Evolutionary conservation across 1,140 invertebrate species (phyloP).

Genomic region (Dolichoris vasculosae): DNA sequence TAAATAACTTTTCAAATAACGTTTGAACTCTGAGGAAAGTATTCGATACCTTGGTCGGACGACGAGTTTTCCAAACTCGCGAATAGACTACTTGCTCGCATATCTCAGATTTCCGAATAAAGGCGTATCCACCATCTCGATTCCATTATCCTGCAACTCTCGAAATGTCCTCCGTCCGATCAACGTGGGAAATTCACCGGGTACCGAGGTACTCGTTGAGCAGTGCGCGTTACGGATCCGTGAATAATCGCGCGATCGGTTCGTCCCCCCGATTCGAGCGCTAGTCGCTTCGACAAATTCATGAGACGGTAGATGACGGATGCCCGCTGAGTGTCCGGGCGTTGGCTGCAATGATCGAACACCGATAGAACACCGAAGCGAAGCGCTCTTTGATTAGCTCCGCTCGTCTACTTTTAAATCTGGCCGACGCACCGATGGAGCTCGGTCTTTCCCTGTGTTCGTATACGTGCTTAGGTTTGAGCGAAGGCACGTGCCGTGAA

Average conservation of each 20-base stretch:
- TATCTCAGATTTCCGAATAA: no score
- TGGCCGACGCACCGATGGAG: background rate
- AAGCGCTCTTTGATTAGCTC: constrained; percentile 59
- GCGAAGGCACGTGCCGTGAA: background rate
- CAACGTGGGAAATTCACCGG: constrained; percentile 69
- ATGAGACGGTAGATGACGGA: constrained; percentile 66
- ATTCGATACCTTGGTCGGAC: no score
- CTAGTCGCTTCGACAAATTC: constrained; percentile 66
- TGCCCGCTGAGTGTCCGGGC: constrained; percentile 59
- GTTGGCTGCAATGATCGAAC: constrained; percentile 59
- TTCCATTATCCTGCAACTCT: background rate
- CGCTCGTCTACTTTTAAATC: constrained; percentile 15
- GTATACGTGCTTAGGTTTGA: background rate
- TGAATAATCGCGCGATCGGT: constrained; percentile 67
- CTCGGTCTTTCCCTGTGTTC: no score
- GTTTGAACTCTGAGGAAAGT: no score
- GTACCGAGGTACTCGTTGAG: constrained; percentile 57
- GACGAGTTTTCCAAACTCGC: no score
- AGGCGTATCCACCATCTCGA: no score
- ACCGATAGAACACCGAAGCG: constrained; percentile 52
- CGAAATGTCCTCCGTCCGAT: background rate
- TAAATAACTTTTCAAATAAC: no score
- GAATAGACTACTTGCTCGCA: no score
- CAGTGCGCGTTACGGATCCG: constrained; percentile 49
- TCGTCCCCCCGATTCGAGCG: constrained; percentile 36